Evolutionary conservation across 2,888 invertebrate species (phyloP), one percentile per base, ranked within the genome.

Genomic region (Rotaria magnacalcarata): DNA sequence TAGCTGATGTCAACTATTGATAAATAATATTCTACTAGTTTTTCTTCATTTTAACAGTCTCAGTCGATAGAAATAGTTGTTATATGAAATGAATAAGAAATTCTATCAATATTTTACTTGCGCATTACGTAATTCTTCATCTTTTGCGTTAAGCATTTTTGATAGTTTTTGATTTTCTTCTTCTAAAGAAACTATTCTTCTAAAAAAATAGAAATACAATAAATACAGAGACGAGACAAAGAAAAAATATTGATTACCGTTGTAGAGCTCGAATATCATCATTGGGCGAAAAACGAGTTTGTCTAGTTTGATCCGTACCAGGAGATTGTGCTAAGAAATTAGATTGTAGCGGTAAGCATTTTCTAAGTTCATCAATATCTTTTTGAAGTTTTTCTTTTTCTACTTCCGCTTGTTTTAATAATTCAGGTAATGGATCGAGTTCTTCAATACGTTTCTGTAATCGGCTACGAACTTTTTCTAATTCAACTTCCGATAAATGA

Each of bases 401-500:
- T 27, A 90, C 88, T 86, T 91, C 90, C 21, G 90, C 89, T 84
- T 89, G 88, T 85, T 89, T 89, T 56, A 91, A 89, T 88, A 90
- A 87, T 87, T 90, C 90, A 14, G 91, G 91, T 87, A 91, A 87
- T 84, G 90, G 90, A 87, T 91, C 90, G 85, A 91, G 88, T 87
- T 91, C 90, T 85, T 89, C 89, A 52, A 90, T 88, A 8, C 90
- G 87, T 75, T 89, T 88, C 84, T 90, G 89, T 10, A 90, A 88
- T 21, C 90, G 88, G 47, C 87, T 88, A 85, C 90, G 89, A n/a
- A 50, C 52, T 75, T 50, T 86, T 50, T 86, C 84, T n/a, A 86
- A 56, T 56, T 86, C 86, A 85, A 85, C 34, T 85, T 86, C 80
- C 34, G 85, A 85, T 21, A 86, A 85, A 85, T 86, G 85, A 56